Evolutionary conservation across 2,888 invertebrate species (phyloP), one percentile per base, ranked within the genome.

Genomic region (Hyalella azteca): DNA sequence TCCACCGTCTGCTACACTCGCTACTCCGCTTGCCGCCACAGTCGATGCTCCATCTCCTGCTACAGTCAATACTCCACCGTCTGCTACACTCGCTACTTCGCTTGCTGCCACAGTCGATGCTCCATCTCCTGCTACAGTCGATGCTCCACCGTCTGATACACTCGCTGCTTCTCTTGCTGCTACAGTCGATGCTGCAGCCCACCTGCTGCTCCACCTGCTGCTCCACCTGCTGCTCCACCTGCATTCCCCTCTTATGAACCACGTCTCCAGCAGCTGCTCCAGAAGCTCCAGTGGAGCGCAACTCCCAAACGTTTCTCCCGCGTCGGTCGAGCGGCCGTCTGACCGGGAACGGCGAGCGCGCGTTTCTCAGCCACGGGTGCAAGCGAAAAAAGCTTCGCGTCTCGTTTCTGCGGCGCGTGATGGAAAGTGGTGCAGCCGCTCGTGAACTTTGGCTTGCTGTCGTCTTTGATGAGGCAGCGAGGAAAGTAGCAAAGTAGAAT

Each of bases 401-500:
- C 54, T 54, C 54, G 22, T 26, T 54, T 54, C 29, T 54, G 22
- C 54, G 26, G 54, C 54, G 54, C 54, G 54, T 54, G 54, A 54
- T 22, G 26, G 54, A 54, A 54, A 54, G 54, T 54, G 54, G 54
- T 54, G 54, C 26, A 54, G 26, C 13, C 54, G 29, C 26, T 54
- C 54, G 29, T 54, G 54, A 54, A 54, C 54, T 54, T 54, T 29
- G 54, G 29, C n/a, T n/a, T n/a, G n/a, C n/a, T n/a, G n/a, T n/a
- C n/a, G n/a, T n/a, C n/a, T n/a, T n/a, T n/a, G n/a, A n/a, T n/a
- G n/a, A n/a, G n/a, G n/a, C n/a, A n/a, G n/a, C n/a, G n/a, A n/a
- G n/a, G n/a, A n/a, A n/a, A n/a, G n/a, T n/a, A n/a, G n/a, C n/a
- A n/a, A n/a, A n/a, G n/a, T n/a, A n/a, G n/a, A n/a, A n/a, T n/a